A percentile compares a stretch with the other conserved stretches of the same genome.
Conservation (phyloP, 2,113 vertebrate species). For the Aptenodytes patagonicus region DNA sequence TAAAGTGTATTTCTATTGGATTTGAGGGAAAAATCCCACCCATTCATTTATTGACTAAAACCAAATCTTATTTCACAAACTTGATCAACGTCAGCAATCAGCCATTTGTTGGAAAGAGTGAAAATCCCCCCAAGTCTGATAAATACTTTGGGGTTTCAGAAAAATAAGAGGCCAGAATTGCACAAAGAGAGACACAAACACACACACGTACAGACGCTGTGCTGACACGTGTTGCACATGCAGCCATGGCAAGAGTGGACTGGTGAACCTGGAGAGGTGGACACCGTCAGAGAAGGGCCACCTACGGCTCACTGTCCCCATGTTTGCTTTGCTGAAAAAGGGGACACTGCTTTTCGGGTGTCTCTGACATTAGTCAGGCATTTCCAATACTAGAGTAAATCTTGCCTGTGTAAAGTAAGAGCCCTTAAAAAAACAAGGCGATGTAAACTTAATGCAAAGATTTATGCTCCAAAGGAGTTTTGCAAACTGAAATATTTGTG, state of each 20-base stretch:
- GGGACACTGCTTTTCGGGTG: background rate
- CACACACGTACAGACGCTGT: accelerated
- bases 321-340: background rate
- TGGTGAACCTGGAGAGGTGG: background rate
- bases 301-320: background rate
- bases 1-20: background rate
- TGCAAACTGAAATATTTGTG: background rate
- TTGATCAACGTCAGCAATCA: background rate
- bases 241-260: background rate
- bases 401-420: background rate
- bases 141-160: background rate
- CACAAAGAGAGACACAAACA: background rate
- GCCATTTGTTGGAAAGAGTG: background rate
- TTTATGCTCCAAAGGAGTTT: background rate
- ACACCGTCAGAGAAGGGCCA: background rate
- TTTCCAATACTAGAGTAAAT: background rate
- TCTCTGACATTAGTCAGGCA: background rate
- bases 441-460: background rate
- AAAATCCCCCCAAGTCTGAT: background rate
- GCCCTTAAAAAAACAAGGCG: accelerated
- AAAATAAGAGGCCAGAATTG: background rate
- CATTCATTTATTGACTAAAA: background rate
- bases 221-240: accelerated
- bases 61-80: background rate
- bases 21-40: background rate